Conservation (phyloP, 2,797 vertebrate species). For the Pristis pectinata region DNA sequence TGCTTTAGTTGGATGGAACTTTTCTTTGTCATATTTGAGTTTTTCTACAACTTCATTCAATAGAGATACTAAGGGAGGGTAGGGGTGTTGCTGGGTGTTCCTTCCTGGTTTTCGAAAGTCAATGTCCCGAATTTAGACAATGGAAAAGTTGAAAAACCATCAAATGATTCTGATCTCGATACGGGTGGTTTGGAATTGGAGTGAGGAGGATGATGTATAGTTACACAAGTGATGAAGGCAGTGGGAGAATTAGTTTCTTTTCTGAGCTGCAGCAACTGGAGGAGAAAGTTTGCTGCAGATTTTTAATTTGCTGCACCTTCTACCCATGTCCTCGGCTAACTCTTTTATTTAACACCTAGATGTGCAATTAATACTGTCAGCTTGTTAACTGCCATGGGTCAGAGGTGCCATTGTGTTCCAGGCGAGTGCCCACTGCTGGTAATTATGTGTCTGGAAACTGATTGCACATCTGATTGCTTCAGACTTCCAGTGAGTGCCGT, state of each 20-base stretch:
- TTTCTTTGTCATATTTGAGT: no score
- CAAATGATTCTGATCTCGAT: not conserved
- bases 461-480: not conserved
- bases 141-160: no score
- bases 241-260: not conserved
- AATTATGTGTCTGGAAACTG: slow-evolving; percentile 3
- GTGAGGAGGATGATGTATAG: not conserved
- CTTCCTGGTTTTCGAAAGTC: no score
- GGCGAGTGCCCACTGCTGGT: not conserved
- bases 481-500: not conserved
- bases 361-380: not conserved
- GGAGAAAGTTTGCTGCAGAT: not conserved
- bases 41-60: no score
- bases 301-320: not conserved
- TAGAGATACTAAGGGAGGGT: no score
- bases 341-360: not conserved
- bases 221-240: not conserved
- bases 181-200: not conserved
- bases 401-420: not conserved
- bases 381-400: not conserved
- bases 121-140: no score
- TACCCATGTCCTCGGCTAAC: not conserved
- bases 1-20: no score
- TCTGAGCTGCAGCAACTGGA: not conserved
- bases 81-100: no score